A percentile compares a stretch with the other conserved stretches of the same genome.
Conservation (phyloP, 2,888 invertebrate species). For the Drosophila atroscutellata region DNA sequence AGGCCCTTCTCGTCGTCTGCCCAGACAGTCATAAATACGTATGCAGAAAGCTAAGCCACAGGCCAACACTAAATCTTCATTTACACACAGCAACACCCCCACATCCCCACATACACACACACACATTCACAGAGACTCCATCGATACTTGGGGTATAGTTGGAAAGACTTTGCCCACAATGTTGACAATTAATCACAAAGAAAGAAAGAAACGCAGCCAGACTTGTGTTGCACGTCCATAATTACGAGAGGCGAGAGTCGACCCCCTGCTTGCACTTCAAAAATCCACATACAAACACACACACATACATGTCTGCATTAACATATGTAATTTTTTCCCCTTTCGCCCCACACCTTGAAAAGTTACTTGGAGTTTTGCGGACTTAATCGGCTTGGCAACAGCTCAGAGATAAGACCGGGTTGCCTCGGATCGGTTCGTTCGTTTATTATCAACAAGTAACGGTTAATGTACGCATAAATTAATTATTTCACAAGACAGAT, state of each 20-base stretch:
- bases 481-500: conserved; percentile 69
- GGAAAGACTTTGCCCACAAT: conserved; percentile 33
- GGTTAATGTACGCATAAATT: conserved; percentile 79
- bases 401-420: conserved; percentile 50
- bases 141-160: conserved; percentile 37
- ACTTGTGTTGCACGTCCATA: conserved; percentile 38
- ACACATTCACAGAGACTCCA: conserved; percentile 2
- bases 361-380: conserved; percentile 36
- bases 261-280: conserved; percentile 3
- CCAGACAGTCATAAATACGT: conserved; percentile 33
- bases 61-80: conserved; percentile 63
- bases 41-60: conserved; percentile 18
- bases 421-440: conserved; percentile 2
- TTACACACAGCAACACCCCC: conserved; percentile 38
- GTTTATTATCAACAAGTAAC: conserved; percentile 75
- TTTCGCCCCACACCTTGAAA: conserved; percentile 42
- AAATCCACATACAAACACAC: not conserved
- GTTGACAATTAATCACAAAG: conserved; percentile 75
- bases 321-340: conserved; percentile 3
- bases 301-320: no score
- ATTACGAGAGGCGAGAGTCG: conserved; percentile 39
- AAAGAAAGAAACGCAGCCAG: conserved; percentile 20
- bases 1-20: conserved; percentile 14
- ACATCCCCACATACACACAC: conserved; percentile 1
- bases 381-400: conserved; percentile 66